A percentile compares a stretch with the other conserved stretches of the same genome.
phyloP scores from a whole-genome alignment of 2,888 invertebrate species.

The Callosobruchus maculatus region DNA sequence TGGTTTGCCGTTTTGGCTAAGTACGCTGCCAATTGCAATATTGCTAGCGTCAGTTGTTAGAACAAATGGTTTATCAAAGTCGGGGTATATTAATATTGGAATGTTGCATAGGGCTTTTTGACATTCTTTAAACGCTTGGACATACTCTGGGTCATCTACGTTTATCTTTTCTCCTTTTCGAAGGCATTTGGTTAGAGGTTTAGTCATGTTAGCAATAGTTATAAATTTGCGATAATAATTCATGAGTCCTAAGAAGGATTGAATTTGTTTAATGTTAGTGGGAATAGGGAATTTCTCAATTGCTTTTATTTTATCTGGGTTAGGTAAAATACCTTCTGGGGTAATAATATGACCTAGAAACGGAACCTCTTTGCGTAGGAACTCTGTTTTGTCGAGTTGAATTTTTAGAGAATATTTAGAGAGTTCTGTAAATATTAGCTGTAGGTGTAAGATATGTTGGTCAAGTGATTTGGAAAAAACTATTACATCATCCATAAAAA shows the following conservation, averaged over 20 bases:
- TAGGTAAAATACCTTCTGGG: slow-evolving; percentile 34
- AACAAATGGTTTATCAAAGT: slow-evolving; percentile 7
- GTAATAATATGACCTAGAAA: slow-evolving; percentile 39
- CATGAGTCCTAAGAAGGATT: slow-evolving; percentile 28
- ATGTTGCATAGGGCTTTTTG: slow-evolving; percentile 3
- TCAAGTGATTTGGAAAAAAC: slow-evolving; percentile 11
- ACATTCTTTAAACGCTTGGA: slow-evolving; percentile 6
- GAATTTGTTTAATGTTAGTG: slow-evolving; percentile 30
- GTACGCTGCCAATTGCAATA: slow-evolving; percentile 4
- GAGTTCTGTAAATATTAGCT: slow-evolving; percentile 3
- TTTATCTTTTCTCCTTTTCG: slow-evolving; percentile 15
- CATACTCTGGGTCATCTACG: slow-evolving; percentile 2
- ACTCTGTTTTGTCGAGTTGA: slow-evolving; percentile 30
- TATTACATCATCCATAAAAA: slow-evolving; percentile 33
- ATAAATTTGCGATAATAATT: slow-evolving; percentile 22
- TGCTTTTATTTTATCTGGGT: slow-evolving; percentile 33
- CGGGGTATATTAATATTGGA: slow-evolving; percentile 6
- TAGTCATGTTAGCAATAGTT: slow-evolving; percentile 20
- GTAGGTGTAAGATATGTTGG: not conserved
- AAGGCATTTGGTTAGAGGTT: slow-evolving; percentile 19
- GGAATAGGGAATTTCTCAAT: slow-evolving; percentile 25
- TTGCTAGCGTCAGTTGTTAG: slow-evolving; percentile 11
- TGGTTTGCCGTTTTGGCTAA: slow-evolving; percentile 8
- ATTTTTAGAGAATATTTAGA: slow-evolving; percentile 25
- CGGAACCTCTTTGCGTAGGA: slow-evolving; percentile 28